Evolutionary conservation across 2,888 invertebrate species (phyloP).

Genomic region (Ditula angustiorana): DNA sequence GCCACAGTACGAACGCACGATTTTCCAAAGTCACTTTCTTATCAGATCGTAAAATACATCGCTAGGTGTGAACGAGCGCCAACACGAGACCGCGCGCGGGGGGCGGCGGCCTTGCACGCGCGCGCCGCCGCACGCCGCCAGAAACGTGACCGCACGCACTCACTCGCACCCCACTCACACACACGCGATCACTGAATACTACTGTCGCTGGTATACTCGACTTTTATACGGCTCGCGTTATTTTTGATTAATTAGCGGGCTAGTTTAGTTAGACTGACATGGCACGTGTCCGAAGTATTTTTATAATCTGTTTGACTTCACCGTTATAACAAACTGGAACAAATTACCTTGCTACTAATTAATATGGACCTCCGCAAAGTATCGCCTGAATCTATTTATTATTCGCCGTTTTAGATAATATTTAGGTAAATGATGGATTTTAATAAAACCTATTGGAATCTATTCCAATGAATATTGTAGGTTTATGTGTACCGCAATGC

Average conservation of each 20-base stretch:
- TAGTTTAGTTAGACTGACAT: not conserved
- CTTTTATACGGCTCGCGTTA: constrained; percentile 16
- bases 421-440: too few species aligned
- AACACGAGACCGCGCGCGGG: constrained; percentile 46
- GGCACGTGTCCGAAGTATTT: not conserved
- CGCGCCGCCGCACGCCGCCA: constrained; percentile 66
- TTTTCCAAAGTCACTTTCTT: constrained; percentile 33
- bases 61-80: constrained; percentile 36
- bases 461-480: too few species aligned
- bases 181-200: constrained; percentile 24
- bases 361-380: too few species aligned
- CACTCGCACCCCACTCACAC: constrained; percentile 47
- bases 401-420: too few species aligned
- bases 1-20: not conserved
- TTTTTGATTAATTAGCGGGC: not conserved
- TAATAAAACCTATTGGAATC: too few species aligned
- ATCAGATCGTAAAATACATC: constrained; percentile 33
- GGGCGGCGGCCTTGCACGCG: constrained; percentile 55
- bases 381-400: too few species aligned
- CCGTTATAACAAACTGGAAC: not conserved
- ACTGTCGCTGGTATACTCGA: constrained; percentile 37
- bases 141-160: constrained; percentile 72
- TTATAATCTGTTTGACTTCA: not conserved
- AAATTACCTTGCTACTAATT: too few species aligned
- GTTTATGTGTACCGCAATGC: too few species aligned